Percentiles rank a stretch among this genome's conserved stretches.
Evolutionary conservation across 2,888 invertebrate genomes (phyloP).

Genomic region (Kryphioiulus occultus): DNA sequence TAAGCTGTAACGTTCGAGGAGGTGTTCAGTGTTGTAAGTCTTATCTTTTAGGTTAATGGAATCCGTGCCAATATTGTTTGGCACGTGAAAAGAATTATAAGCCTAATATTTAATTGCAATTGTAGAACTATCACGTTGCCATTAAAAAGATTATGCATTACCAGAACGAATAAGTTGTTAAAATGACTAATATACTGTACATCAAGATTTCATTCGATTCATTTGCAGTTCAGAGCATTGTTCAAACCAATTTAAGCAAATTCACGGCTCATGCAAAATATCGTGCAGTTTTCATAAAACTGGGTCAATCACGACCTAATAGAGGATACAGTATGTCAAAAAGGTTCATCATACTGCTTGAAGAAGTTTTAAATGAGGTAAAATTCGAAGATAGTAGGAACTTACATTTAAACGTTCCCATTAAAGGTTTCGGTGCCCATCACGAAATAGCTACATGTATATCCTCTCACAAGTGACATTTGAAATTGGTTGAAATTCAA

Average conservation of each 20-base stretch:
- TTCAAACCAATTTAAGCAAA: neutral
- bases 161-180: neutral
- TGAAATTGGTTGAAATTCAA: neutral
- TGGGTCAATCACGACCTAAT: slow-evolving; percentile 1
- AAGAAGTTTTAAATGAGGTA: neutral
- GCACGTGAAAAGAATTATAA: neutral
- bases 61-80: neutral
- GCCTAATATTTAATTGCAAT: neutral
- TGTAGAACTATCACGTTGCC: neutral
- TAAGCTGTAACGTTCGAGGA: neutral
- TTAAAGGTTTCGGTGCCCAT: neutral
- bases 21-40: neutral
- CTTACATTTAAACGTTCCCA: neutral
- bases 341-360: neutral
- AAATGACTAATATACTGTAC: neutral
- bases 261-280: neutral
- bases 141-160: slow-evolving; percentile 19
- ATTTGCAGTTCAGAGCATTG: neutral
- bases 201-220: neutral
- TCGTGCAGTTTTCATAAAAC: neutral
- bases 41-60: slow-evolving; percentile 1
- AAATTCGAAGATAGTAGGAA: no score
- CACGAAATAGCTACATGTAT: neutral
- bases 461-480: neutral
- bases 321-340: neutral